Conservation (phyloP, 1,140 invertebrate species). For the Cylas formicarius region DNA sequence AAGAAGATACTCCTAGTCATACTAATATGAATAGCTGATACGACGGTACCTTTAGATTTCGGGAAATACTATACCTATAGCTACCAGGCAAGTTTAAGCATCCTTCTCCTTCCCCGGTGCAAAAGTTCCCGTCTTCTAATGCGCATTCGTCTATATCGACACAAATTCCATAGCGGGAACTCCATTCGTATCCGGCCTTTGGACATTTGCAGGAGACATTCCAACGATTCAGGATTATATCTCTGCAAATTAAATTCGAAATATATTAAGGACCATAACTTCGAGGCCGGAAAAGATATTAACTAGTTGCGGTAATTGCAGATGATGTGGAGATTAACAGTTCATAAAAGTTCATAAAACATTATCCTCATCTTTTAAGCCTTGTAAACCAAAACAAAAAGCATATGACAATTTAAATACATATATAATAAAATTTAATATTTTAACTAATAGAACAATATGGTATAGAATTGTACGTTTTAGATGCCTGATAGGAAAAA, state of each 20-base stretch:
- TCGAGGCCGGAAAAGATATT: no score
- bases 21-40: neutral
- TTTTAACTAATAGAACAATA: no score
- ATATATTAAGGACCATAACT: no score
- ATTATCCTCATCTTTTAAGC: no score
- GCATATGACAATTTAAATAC: no score
- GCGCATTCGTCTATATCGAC: constrained; percentile 58
- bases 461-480: no score
- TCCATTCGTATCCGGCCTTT: constrained; percentile 48
- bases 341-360: no score
- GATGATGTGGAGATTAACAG: no score
- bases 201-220: constrained; percentile 53
- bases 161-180: constrained; percentile 51
- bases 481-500: no score
- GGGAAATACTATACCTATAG: constrained; percentile 15
- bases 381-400: no score
- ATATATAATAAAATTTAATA: no score
- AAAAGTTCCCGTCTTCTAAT: constrained; percentile 21
- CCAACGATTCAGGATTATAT: constrained; percentile 49
- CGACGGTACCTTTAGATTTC: neutral
- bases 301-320: no score
- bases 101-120: constrained; percentile 33
- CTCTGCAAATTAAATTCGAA: constrained; percentile 37
- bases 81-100: constrained; percentile 53
- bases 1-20: neutral